Evolutionary conservation across 2,797 vertebrate genomes (phyloP), one percentile per base, ranked within the genome.

Genomic region (Anas bahamensis): DNA sequence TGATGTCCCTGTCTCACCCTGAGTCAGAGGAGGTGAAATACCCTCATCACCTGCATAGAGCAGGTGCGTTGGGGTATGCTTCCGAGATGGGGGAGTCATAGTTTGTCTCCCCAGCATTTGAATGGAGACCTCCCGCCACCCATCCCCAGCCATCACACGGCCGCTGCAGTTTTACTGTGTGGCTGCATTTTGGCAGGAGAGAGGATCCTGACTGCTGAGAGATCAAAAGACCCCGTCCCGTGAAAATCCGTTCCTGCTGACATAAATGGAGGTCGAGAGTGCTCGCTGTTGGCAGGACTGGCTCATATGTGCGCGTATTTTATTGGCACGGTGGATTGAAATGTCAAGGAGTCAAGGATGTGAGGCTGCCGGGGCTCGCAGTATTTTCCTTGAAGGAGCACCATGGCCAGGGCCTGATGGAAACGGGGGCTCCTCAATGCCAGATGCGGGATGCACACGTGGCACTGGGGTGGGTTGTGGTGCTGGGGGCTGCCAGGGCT

Each of bases 401-500:
- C 46, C 29, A 4, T 2, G 4, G 53, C 59, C 13, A 1, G 53
- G 53, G 19, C 23, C 29, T 19, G 31, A n/a, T 12, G 35, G 63
- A 52, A 53, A 59, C 3, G 2, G 55, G 63, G 13, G n/a, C 10
- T 79, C 37, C 44, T 65, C 1, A 5, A n/a, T 23, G 60, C 10
- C 4, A 1, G 52, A 65, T n/a, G 7, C 13, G 28, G 42, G 70
- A 33, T 12, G 24, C 6, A 7, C 18, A 17, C 1, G 2, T 13
- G 26, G 42, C 26, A 35, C 42, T 3, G 6, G 46, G 42, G 44
- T n/a, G 18, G 64, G 17, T 33, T 26, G 16, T 60, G 57, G 33
- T 6, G 26, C 0, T 0, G 8, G 52, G 4, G 7, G 4, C 11
- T 56, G 68, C 17, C 0, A 2, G 4, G 13, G 44, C 35, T 3